Conservation (phyloP, 2,113 vertebrate genomes). For the Ciconia boyciana region DNA sequence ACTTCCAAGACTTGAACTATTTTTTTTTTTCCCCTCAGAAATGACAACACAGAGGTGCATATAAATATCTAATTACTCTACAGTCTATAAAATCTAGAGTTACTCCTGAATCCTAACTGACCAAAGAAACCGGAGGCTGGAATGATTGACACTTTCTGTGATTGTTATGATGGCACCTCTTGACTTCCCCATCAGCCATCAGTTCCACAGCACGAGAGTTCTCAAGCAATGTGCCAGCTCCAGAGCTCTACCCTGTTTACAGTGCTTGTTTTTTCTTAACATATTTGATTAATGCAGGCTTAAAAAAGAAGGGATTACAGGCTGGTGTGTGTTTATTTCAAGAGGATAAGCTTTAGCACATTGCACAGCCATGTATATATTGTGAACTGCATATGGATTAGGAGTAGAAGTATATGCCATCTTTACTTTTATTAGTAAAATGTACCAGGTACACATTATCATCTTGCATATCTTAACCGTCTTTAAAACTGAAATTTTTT, state of each 20-base stretch:
- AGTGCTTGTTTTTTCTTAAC: slow-evolving; percentile 58
- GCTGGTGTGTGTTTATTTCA: slow-evolving; percentile 56
- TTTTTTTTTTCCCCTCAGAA: background rate
- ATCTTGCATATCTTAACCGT: background rate
- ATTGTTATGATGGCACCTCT: slow-evolving; percentile 46
- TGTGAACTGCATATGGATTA: slow-evolving; percentile 32
- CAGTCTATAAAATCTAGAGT: background rate
- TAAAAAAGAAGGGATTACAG: slow-evolving; percentile 67
- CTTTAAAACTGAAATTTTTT: background rate
- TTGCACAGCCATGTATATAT: slow-evolving; percentile 39
- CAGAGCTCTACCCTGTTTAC: slow-evolving; percentile 31
- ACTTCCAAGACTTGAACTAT: background rate
- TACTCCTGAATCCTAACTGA: background rate
- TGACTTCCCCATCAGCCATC: slow-evolving; percentile 22
- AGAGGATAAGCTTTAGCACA: slow-evolving; percentile 22
- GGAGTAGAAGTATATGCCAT: background rate
- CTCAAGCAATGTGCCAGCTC: slow-evolving; percentile 1
- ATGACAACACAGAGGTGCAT: background rate
- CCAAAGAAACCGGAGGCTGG: background rate
- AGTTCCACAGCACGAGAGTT: background rate
- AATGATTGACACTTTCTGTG: slow-evolving; percentile 29
- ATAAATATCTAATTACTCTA: background rate
- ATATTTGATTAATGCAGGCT: slow-evolving; percentile 67
- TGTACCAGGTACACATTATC: background rate
- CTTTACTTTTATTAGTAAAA: background rate